phyloP scores from a whole-genome alignment of 1,140 invertebrate species.

The Lethrus apterus region DNA sequence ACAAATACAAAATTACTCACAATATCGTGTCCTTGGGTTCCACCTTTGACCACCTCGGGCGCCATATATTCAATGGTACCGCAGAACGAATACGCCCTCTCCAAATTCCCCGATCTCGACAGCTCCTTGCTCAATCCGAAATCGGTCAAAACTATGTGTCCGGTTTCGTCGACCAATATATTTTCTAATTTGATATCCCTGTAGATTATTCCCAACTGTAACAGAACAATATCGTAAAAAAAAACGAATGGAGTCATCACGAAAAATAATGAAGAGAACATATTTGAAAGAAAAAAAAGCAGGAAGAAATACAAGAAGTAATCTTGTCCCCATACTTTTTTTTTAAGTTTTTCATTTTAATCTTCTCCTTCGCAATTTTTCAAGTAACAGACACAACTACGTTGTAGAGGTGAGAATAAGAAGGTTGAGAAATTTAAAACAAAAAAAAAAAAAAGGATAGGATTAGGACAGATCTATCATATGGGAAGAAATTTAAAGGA shows the following conservation, averaged over 20 bases:
- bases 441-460: too few species aligned
- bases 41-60: conserved; percentile 81
- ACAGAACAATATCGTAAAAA: conserved; percentile 36
- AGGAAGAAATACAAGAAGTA: too few species aligned
- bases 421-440: too few species aligned
- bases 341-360: too few species aligned
- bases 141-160: conserved; percentile 87
- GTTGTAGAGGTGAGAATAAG: too few species aligned
- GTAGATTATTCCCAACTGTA: conserved; percentile 88
- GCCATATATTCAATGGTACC: conserved; percentile 97
- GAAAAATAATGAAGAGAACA: too few species aligned
- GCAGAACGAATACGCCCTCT: conserved; percentile 92
- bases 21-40: conserved; percentile 79
- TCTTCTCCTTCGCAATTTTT: too few species aligned
- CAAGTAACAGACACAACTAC: too few species aligned
- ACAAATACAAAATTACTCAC: conserved; percentile 53
- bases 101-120: conserved; percentile 45
- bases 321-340: too few species aligned
- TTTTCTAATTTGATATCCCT: conserved; percentile 94
- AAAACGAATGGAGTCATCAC: conserved; percentile 6
- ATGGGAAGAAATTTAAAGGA: too few species aligned
- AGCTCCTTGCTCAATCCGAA: conserved; percentile 85
- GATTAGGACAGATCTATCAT: too few species aligned
- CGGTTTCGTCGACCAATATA: conserved; percentile 77
- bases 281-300: too few species aligned